phyloP scores from a whole-genome alignment of 2,113 vertebrate genomes.

The Halichoeres trimaculatus region DNA sequence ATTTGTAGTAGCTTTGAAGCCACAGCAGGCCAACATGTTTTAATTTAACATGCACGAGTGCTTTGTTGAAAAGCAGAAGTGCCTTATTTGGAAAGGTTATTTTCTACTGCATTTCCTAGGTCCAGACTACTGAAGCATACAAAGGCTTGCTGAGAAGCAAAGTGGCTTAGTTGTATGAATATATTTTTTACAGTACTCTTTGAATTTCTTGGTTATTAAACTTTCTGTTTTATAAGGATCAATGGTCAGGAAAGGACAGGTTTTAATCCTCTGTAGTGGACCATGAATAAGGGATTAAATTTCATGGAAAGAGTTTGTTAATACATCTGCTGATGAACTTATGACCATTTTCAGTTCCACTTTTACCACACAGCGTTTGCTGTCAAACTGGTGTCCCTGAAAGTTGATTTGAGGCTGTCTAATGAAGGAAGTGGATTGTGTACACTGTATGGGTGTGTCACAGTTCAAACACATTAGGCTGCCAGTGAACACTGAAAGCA shows the following conservation, averaged over 20 bases:
- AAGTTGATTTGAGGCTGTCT: constrained; percentile 55
- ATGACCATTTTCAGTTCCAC: constrained; percentile 28
- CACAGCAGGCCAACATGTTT: neutral
- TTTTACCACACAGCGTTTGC: constrained; percentile 8
- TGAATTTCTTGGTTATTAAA: neutral
- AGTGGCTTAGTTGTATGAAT: neutral
- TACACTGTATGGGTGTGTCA: constrained; percentile 77
- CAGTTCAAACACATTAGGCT: constrained; percentile 63
- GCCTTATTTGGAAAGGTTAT: neutral
- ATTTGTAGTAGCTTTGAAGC: constrained; percentile 13
- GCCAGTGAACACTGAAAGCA: constrained; percentile 31
- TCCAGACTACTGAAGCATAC: neutral
- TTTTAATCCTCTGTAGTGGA: neutral
- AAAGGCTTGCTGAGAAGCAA: neutral
- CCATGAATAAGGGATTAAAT: neutral
- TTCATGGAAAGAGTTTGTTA: neutral
- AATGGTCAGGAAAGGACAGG: neutral
- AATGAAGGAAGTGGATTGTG: constrained; percentile 78
- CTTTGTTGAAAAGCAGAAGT: constrained; percentile 17
- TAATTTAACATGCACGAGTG: constrained; percentile 10
- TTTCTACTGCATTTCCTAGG: neutral
- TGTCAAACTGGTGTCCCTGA: constrained; percentile 22
- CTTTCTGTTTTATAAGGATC: neutral
- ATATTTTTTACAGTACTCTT: neutral
- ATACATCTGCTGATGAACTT: constrained; percentile 29